A percentile compares a stretch with the other conserved stretches of the same genome.
These are phyloP conservation scores for Callaeas wilsoni DNA, from an alignment of 2,113 vertebrate species.

Conservation along the genomic window DNA sequence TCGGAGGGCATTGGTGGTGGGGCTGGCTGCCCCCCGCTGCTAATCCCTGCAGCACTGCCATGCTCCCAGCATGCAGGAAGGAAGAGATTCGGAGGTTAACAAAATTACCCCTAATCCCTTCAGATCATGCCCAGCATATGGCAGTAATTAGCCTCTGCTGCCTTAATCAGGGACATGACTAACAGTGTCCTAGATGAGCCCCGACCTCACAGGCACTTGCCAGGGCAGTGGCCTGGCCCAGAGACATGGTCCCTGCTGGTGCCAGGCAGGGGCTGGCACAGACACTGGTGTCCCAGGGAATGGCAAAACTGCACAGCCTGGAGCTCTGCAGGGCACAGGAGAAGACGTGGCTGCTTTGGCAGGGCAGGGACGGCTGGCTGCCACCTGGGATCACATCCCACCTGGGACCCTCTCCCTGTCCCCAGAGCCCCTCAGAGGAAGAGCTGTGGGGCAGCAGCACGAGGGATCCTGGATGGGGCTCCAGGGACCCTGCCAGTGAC, in stretches of 20 bases:
- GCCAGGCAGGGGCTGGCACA: not conserved
- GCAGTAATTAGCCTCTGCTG: constrained; percentile 47
- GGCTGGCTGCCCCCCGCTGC: not conserved
- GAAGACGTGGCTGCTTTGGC: not conserved
- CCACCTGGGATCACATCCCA: not conserved
- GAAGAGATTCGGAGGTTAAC: constrained; percentile 44
- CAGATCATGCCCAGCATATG: constrained; percentile 51
- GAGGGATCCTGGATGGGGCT: not conserved
- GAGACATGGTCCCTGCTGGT: not conserved
- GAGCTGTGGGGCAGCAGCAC: fast-evolving
- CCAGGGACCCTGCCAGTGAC: not conserved
- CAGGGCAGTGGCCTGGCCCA: not conserved
- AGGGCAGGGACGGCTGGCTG: not conserved
- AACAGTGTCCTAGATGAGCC: not conserved
- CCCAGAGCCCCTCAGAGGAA: not conserved
- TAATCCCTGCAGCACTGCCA: not conserved
- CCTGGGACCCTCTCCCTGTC: not conserved
- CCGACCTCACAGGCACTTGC: not conserved
- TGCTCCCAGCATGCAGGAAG: not conserved
- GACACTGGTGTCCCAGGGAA: fast-evolving
- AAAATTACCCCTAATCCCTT: constrained; percentile 53
- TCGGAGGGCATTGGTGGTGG: not conserved
- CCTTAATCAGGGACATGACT: constrained; percentile 1
- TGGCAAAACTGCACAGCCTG: not conserved
- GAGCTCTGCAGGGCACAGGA: not conserved